These are phyloP conservation scores for Misgurnus anguillicaudatus DNA, from an alignment of 2,113 vertebrate species.

Conservation along the genomic window DNA sequence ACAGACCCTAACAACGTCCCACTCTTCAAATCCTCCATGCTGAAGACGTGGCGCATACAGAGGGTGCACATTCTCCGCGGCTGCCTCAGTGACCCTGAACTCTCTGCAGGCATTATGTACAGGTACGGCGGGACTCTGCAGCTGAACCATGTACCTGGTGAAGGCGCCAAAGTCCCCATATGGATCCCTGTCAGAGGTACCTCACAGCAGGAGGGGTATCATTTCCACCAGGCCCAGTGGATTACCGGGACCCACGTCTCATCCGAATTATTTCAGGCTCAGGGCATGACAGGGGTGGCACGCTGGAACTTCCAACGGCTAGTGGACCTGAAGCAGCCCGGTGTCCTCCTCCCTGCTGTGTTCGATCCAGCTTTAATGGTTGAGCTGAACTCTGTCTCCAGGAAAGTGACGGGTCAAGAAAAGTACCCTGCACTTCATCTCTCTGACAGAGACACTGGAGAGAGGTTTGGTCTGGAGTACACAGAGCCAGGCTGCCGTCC, in stretches of 20 bases:
- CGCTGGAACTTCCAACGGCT: conserved; percentile 43
- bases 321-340: conserved; percentile 43
- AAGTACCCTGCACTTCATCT: conserved; percentile 44
- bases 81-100: conserved; percentile 46
- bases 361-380: conserved; percentile 39
- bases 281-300: conserved; percentile 48
- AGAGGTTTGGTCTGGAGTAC: conserved; percentile 49
- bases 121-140: conserved; percentile 43
- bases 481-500: conserved; percentile 43
- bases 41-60: conserved; percentile 30
- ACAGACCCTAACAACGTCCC: conserved; percentile 22
- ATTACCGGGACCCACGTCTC: conserved; percentile 26
- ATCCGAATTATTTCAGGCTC: conserved; percentile 38
- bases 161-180: conserved; percentile 33
- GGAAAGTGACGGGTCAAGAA: background rate
- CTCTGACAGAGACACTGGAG: conserved; percentile 34
- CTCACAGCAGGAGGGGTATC: conserved; percentile 48
- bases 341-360: conserved; percentile 25
- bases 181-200: conserved; percentile 48
- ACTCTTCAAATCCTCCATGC: conserved; percentile 26
- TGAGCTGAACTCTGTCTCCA: conserved; percentile 25
- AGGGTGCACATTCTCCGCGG: conserved; percentile 30
- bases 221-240: conserved; percentile 41
- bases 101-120: conserved; percentile 29
- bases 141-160: conserved; percentile 36